Evolutionary conservation across 2,797 vertebrate species (phyloP).

Genomic region (Cyclura pinguis): DNA sequence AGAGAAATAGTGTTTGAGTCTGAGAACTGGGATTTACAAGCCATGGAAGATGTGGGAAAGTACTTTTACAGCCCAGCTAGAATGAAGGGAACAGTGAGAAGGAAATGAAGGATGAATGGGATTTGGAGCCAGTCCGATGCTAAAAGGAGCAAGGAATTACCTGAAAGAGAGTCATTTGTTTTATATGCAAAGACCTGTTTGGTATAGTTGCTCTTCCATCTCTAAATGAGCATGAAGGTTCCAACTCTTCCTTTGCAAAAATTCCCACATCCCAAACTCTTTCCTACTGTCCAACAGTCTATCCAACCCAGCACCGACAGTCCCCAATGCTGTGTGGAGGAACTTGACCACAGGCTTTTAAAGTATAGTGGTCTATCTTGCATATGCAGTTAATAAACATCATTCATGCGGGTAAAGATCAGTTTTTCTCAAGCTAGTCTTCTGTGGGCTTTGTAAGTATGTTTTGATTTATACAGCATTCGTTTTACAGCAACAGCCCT

Average conservation of each 20-base stretch:
- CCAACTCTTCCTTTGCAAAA: neutral
- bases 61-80: neutral
- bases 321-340: rapidly evolving
- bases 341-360: neutral
- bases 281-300: neutral
- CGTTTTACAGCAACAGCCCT: neutral
- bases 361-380: neutral
- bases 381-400: rapidly evolving
- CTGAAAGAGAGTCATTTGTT: neutral
- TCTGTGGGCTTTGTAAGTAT: neutral
- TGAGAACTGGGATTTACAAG: neutral
- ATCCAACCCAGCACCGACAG: neutral
- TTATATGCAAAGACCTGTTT: neutral
- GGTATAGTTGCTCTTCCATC: neutral
- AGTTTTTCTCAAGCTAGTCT: neutral
- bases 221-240: neutral
- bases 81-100: neutral
- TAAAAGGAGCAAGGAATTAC: constrained; percentile 8
- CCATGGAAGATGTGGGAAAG: neutral
- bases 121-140: neutral
- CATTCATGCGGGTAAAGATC: rapidly evolving
- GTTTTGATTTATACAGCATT: constrained; percentile 9
- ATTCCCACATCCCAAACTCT: neutral
- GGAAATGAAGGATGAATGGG: neutral
- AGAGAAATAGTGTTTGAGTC: neutral